Base-by-base conservation (phyloP, 2,888 invertebrate species). In the Zele albiditarsus region DNA sequence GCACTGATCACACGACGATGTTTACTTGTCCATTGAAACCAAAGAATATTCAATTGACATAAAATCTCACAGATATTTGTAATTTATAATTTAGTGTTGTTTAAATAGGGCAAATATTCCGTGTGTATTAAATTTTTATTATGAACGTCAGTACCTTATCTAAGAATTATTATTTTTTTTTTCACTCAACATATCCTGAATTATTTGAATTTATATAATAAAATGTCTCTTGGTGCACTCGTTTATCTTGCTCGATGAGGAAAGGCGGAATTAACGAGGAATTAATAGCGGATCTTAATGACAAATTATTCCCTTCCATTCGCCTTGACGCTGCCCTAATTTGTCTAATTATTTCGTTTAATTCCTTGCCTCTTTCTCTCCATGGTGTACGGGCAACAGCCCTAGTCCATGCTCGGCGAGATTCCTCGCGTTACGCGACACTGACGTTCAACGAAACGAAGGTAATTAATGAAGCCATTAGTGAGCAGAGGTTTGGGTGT, bases 211-310 rank as follows among this genome's bases (percentile, higher is more conserved):
- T 65, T 38, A 20, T 38, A 20, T 23, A 53, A 42, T 42, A 33
- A 71, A 71, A 75, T 63, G 42, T 69, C 67, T 38, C 58, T 49
- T 70, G 79, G 84, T 84, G 84, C 81, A 86, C 86, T 88, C 89
- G 87, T 89, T 89, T 89, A 86, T 89, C 89, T 89, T 89, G 85
- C 88, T 88, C 87, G 88, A 88, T 87, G 89, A 88, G 88, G 88
- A 89, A 89, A 89, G 88, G 88, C 87, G 87, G 89, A 88, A 89
- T 89, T 89, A 89, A 89, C 87, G 88, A 89, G 89, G 89, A 88
- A 89, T 88, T 89, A 89, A 89, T 89, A 88, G 89, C 82, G 85
- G 87, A 86, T 88, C 87, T 86, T 86, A 85, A 88, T 88, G 89
- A 89, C 87, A 88, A 89, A 89, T 85, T 87, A 86, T 86, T 83